A percentile compares a stretch with the other conserved stretches of the same genome.
Evolutionary conservation across 1,140 invertebrate genomes (phyloP).

Genomic region (Brachionus asplanchnoidis): DNA sequence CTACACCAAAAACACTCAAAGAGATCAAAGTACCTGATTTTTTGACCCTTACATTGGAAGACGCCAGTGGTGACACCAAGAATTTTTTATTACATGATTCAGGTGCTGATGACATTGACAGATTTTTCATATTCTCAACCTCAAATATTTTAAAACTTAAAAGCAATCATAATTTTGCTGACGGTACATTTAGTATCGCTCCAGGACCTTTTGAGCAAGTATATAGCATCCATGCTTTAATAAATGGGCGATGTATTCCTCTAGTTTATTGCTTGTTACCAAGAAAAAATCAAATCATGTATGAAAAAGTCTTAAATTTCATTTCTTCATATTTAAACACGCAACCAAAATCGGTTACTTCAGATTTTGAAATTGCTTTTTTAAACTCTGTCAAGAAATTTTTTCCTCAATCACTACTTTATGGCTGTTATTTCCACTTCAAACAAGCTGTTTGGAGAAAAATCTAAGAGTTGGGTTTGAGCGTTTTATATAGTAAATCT

Average conservation of each 20-base stretch:
- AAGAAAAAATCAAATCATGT: neutral
- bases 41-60: neutral
- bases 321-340: neutral
- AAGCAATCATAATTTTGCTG: neutral
- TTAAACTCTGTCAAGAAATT: neutral
- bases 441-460: constrained; percentile 20
- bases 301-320: neutral
- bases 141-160: neutral
- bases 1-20: neutral
- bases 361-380: neutral
- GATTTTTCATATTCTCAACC: constrained; percentile 6
- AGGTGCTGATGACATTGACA: neutral
- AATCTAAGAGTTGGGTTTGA: constrained; percentile 6
- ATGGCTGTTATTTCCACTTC: neutral
- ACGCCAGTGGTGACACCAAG: neutral
- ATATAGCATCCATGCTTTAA: neutral
- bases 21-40: neutral
- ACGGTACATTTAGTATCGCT: neutral
- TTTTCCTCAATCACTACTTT: neutral
- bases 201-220: neutral
- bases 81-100: constrained; percentile 15
- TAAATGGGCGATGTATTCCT: neutral
- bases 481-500: neutral
- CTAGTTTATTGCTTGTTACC: constrained; percentile 6
- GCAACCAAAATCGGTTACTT: neutral